A percentile compares a stretch with the other conserved stretches of the same genome.
Conservation (phyloP, 2,888 invertebrate species). For the Danaus chrysippus region DNA sequence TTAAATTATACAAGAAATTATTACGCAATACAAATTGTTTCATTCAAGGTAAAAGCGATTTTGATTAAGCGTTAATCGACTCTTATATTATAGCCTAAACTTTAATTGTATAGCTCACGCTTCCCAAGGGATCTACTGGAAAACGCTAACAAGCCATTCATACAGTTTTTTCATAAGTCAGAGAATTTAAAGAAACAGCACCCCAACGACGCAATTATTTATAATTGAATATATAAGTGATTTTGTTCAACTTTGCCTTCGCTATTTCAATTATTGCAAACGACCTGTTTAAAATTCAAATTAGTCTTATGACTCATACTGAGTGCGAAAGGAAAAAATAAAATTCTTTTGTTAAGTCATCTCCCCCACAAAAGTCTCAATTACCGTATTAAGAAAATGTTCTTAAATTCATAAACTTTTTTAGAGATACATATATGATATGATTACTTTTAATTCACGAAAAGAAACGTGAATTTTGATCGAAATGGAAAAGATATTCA, state of each 20-base stretch:
- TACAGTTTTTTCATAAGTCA: conserved; percentile 58
- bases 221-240: conserved; percentile 55
- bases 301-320: conserved; percentile 18
- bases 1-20: neutral
- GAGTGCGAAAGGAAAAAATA: too few species aligned
- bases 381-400: too few species aligned
- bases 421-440: too few species aligned
- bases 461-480: too few species aligned
- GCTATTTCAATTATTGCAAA: conserved; percentile 39
- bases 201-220: conserved; percentile 61
- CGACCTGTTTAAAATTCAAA: conserved; percentile 31
- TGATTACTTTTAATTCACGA: too few species aligned
- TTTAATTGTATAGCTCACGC: conserved; percentile 21
- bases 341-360: too few species aligned
- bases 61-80: conserved; percentile 1
- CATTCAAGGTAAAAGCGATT: conserved; percentile 16
- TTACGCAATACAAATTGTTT: neutral
- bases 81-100: conserved; percentile 1
- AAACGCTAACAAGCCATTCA: conserved; percentile 71
- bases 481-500: too few species aligned
- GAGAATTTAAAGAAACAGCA: conserved; percentile 50
- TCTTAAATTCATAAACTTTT: too few species aligned
- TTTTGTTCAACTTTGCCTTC: conserved; percentile 40
- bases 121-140: conserved; percentile 44
- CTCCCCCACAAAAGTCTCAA: too few species aligned